A percentile compares a stretch with the other conserved stretches of the same genome.
Conservation (phyloP, 2,888 invertebrate species). For the Pedicia rivosa region DNA sequence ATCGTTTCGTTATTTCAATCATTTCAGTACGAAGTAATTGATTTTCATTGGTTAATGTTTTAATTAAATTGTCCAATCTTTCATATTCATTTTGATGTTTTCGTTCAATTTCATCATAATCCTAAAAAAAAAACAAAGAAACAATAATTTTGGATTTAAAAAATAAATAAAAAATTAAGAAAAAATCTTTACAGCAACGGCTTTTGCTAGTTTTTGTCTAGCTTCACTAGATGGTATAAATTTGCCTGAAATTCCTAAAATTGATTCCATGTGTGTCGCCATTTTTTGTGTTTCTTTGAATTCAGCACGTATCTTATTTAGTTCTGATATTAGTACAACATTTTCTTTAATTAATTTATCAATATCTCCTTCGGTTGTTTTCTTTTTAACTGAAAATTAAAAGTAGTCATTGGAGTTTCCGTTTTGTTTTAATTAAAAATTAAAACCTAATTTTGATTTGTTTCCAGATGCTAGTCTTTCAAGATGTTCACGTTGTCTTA, state of each 20-base stretch:
- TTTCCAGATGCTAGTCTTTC: slow-evolving; percentile 31
- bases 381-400: slow-evolving; percentile 1
- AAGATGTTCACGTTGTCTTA: slow-evolving; percentile 66
- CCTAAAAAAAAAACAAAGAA: slow-evolving; percentile 21
- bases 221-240: slow-evolving; percentile 42
- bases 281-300: slow-evolving; percentile 47
- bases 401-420: no score
- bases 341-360: slow-evolving; percentile 62
- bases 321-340: slow-evolving; percentile 55
- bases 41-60: slow-evolving; percentile 10
- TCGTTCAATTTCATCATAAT: slow-evolving; percentile 30
- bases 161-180: not conserved
- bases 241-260: slow-evolving; percentile 44
- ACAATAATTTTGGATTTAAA: not conserved
- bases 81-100: slow-evolving; percentile 8
- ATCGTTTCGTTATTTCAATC: no score
- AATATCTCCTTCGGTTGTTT: slow-evolving; percentile 27
- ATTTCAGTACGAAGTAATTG: slow-evolving; percentile 5
- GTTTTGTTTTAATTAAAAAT: not conserved
- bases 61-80: slow-evolving; percentile 7
- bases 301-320: slow-evolving; percentile 56
- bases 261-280: slow-evolving; percentile 53
- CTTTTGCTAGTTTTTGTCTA: slow-evolving; percentile 43
- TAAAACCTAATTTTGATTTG: slow-evolving; percentile 2
- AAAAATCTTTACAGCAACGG: slow-evolving; percentile 31